Base-by-base conservation (phyloP, 2,797 vertebrate genomes). In the Muscicapa striata region DNA sequence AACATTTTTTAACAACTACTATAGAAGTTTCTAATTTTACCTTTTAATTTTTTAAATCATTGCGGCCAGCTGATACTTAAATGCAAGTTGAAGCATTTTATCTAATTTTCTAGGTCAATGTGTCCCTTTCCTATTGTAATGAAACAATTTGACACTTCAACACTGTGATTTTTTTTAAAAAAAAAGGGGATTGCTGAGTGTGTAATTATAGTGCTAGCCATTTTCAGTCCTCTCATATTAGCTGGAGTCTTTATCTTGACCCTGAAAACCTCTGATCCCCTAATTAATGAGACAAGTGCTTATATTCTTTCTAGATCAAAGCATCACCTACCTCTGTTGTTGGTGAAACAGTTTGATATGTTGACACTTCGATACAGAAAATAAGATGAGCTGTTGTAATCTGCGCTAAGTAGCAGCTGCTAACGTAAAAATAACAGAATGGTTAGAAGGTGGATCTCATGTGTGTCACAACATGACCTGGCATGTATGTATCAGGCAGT, bases 361-460 rank as follows among this genome's bases (percentile, higher is more conserved):
- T 95, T 96, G 92, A 95, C 87, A 95, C 70, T 95, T 87, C 48
- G 84, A 92, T 95, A 74, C 1, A 94, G 93, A 94, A 96, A 95
- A 95, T 92, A 90, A 92, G 93, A 95, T 95, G 94, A 97, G 74
- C 74, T 89, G 86, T 92, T 94, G 90, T 95, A 96, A 95, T 96
- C 94, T 97, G 75, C 68, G 55, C 64, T 92, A 94, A 90, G 90
- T 77, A 97, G 88, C 84, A 85, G 57, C 72, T 93, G 86, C 78
- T 94, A 89, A 93, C 7, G n/a, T 92, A 94, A 95, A 89, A 96
- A 94, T 79, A 94, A 92, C 89, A 95, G 78, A 84, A 95, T n/a
- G 11, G 14, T 84, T 90, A 51, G 38, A 80, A 87, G 38, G 18
- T 90, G 52, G 34, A 51, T 94, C 78, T 82, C 72, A 29, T 51